A percentile compares a stretch with the other conserved stretches of the same genome.
These are phyloP conservation scores for Nomada fucata DNA, from an alignment of 2,888 invertebrate genomes.

Conservation along the genomic window DNA sequence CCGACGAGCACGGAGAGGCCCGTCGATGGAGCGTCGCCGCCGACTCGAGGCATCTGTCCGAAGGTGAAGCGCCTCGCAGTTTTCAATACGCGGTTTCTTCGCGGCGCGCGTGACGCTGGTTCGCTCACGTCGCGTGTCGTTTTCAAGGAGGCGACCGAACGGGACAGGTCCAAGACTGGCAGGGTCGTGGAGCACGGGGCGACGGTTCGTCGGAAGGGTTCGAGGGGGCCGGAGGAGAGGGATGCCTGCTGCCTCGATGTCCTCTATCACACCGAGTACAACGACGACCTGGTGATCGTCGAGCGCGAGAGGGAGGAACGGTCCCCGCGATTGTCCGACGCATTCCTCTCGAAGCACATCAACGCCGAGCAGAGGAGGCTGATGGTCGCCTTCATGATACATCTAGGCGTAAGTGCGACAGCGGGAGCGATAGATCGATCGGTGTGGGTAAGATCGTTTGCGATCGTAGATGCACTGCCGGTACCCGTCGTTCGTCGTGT, in stretches of 20 bases:
- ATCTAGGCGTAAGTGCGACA: constrained; percentile 59
- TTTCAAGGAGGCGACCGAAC: too few species aligned
- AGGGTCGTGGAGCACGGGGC: too few species aligned
- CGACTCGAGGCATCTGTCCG: too few species aligned
- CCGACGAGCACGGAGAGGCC: neutral
- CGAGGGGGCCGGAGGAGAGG: too few species aligned
- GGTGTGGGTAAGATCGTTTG: neutral
- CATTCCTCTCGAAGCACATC: constrained; percentile 61
- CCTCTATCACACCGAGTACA: constrained; percentile 59
- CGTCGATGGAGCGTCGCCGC: neutral
- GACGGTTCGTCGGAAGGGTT: too few species aligned
- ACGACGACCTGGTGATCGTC: constrained; percentile 48
- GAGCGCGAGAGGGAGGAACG: constrained; percentile 64
- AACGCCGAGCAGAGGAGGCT: constrained; percentile 70
- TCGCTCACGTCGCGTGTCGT: too few species aligned
- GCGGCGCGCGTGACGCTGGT: too few species aligned
- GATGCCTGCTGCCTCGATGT: neutral
- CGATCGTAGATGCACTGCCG: constrained; percentile 67
- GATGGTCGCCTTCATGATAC: constrained; percentile 70
- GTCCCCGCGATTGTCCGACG: constrained; percentile 46
- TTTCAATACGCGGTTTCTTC: neutral
- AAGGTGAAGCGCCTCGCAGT: neutral
- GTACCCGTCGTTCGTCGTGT: constrained; percentile 69
- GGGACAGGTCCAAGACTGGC: too few species aligned
- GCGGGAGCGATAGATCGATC: too few species aligned